A percentile compares a stretch with the other conserved stretches of the same genome.
Conservation (phyloP, 2,113 vertebrate genomes). For the Dromaius novaehollandiae region DNA sequence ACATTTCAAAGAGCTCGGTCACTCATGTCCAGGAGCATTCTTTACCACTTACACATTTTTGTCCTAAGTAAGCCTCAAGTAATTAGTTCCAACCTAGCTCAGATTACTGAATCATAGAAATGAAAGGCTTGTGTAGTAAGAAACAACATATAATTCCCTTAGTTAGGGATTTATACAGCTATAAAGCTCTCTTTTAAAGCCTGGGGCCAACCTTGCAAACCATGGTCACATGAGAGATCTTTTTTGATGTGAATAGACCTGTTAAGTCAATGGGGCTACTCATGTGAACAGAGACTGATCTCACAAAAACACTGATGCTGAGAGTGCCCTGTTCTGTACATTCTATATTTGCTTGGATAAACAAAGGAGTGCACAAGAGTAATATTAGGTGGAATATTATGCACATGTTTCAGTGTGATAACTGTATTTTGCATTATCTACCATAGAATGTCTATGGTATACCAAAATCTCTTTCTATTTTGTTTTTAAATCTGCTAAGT, state of each 20-base stretch:
- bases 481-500: background rate
- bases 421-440: background rate
- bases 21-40: background rate
- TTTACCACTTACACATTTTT: background rate
- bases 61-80: background rate
- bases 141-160: slow-evolving; percentile 18
- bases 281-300: slow-evolving; percentile 16
- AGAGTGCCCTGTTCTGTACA: background rate
- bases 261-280: slow-evolving; percentile 35
- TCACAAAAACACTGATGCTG: background rate
- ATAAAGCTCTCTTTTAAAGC: slow-evolving; percentile 8
- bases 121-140: slow-evolving; percentile 7
- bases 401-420: background rate
- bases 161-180: background rate
- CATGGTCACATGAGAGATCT: slow-evolving; percentile 16
- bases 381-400: background rate
- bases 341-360: background rate
- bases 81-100: slow-evolving; percentile 36
- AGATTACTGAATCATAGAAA: slow-evolving; percentile 1
- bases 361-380: background rate
- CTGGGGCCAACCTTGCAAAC: background rate
- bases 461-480: background rate
- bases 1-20: background rate
- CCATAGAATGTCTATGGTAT: background rate
- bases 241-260: slow-evolving; percentile 12